Evolutionary conservation across 2,888 invertebrate species (phyloP).

Genomic region (Microctonus aethiopoides): DNA sequence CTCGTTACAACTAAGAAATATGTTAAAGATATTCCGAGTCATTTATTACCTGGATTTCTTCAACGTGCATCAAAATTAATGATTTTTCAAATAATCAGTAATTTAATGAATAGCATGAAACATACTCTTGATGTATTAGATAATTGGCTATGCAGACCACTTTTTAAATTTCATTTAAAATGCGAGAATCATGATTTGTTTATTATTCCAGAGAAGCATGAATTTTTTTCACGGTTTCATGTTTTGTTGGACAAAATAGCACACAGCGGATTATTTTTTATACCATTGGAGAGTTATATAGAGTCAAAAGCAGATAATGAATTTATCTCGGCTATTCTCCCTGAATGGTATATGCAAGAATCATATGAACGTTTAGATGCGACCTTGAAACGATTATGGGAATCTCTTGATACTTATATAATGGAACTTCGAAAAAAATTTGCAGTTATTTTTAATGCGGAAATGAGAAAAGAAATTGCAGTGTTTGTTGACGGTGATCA

Average conservation of each 20-base stretch:
- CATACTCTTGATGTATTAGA: constrained; percentile 49
- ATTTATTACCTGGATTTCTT: constrained; percentile 46
- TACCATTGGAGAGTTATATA: constrained; percentile 58
- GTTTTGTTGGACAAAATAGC: constrained; percentile 54
- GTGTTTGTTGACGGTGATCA: constrained; percentile 69
- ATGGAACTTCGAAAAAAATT: constrained; percentile 70
- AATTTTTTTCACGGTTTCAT: constrained; percentile 50
- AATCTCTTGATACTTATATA: constrained; percentile 72
- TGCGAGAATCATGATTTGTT: constrained; percentile 51
- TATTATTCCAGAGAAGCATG: constrained; percentile 47
- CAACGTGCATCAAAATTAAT: constrained; percentile 51
- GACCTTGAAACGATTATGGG: constrained; percentile 70
- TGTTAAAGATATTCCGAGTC: constrained; percentile 46
- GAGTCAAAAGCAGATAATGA: constrained; percentile 48
- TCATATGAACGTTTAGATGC: constrained; percentile 69
- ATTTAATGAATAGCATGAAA: constrained; percentile 52
- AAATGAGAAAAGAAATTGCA: constrained; percentile 68
- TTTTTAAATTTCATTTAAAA: constrained; percentile 49
- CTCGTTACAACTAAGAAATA: constrained; percentile 51
- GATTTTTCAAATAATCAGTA: constrained; percentile 50
- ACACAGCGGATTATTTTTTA: constrained; percentile 49
- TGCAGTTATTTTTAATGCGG: constrained; percentile 69
- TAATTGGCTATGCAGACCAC: constrained; percentile 47
- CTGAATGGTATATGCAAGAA: constrained; percentile 64
- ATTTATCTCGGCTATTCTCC: constrained; percentile 46